Conservation (phyloP, 2,797 vertebrate genomes). For the Cyclura pinguis region DNA sequence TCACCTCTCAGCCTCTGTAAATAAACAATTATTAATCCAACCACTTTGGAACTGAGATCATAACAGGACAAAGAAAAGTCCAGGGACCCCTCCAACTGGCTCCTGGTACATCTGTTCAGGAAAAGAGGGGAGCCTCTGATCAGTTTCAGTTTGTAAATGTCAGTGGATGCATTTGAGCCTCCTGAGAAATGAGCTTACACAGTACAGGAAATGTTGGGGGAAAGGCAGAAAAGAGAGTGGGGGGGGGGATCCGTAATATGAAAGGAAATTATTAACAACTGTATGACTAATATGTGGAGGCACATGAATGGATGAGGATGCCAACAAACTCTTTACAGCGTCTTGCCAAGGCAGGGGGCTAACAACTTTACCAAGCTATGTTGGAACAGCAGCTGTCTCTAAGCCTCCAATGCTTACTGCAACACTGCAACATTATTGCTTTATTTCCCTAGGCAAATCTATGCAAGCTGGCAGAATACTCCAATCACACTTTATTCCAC, state of each 20-base stretch:
- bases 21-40: constrained; percentile 22
- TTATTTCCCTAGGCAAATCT: neutral
- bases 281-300: constrained; percentile 4
- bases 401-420: neutral
- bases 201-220: constrained; percentile 55
- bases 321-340: neutral
- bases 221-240: constrained; percentile 57
- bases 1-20: constrained; percentile 12
- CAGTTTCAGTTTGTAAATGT: constrained; percentile 29
- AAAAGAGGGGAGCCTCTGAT: constrained; percentile 22
- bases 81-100: neutral
- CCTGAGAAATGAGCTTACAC: constrained; percentile 14
- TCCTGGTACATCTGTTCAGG: constrained; percentile 7
- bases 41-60: neutral
- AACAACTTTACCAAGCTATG: constrained; percentile 12
- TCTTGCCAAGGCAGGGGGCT: neutral
- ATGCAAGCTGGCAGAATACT: neutral
- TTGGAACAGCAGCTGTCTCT: neutral
- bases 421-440: neutral
- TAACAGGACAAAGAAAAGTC: neutral
- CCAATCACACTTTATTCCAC: constrained; percentile 2
- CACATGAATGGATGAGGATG: constrained; percentile 18
- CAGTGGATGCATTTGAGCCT: constrained; percentile 7
- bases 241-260: constrained; percentile 25
- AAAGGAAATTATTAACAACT: constrained; percentile 48